Evolutionary conservation across 2,888 invertebrate species (phyloP).

Genomic region (Trichogramma dendrolimi): DNA sequence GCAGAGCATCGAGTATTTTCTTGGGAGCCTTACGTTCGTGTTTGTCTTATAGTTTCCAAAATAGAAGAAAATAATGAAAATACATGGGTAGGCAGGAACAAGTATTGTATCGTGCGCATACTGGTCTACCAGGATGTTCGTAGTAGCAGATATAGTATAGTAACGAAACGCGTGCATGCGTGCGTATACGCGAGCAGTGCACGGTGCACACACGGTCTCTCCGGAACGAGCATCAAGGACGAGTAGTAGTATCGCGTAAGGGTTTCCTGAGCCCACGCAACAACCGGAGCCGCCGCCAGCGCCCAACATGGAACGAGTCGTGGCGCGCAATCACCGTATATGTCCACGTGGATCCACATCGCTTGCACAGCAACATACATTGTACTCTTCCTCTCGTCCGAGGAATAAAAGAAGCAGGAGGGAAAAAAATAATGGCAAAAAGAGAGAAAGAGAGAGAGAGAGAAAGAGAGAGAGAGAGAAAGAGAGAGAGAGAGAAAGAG

Average conservation of each 20-base stretch:
- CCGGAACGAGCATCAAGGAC: neutral
- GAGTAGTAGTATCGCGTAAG: neutral
- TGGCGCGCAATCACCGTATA: neutral
- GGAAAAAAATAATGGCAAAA: too few relatives aligned
- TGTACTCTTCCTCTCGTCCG: too few relatives aligned
- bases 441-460: too few relatives aligned
- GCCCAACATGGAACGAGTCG: neutral
- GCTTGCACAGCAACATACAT: neutral
- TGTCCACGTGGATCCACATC: constrained; percentile 4
- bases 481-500: neutral
- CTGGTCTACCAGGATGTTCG: neutral
- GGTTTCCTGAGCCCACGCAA: neutral
- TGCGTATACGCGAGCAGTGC: neutral
- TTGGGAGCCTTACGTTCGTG: too few relatives aligned
- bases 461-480: too few relatives aligned
- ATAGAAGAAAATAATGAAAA: neutral
- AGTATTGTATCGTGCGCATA: neutral
- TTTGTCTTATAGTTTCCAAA: too few relatives aligned
- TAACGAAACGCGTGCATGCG: neutral
- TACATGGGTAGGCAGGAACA: neutral
- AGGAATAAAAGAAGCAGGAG: too few relatives aligned
- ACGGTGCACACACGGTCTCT: neutral
- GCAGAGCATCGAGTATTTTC: too few relatives aligned
- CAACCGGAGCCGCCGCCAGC: neutral
- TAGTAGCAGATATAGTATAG: too few relatives aligned